Percentiles rank a stretch among this genome's conserved stretches.
These are phyloP conservation scores for Trissolcus brochymenae DNA, from an alignment of 2,888 invertebrate genomes.

Conservation along the genomic window DNA sequence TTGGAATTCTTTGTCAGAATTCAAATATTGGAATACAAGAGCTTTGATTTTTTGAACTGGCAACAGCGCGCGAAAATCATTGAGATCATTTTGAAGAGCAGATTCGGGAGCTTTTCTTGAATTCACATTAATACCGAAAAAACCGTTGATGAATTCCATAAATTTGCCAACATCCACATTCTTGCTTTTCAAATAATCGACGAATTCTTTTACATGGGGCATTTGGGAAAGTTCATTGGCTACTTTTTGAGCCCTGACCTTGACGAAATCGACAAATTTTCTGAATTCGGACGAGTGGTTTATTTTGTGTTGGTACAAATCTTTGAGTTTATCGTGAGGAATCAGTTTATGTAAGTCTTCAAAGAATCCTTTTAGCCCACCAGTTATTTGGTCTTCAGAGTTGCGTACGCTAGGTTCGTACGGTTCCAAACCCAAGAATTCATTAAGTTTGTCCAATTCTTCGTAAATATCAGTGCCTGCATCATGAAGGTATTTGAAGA, in stretches of 20 bases:
- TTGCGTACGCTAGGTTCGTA: background rate
- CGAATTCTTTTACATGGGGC: constrained; percentile 24
- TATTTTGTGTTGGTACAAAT: constrained; percentile 66
- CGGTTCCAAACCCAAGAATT: background rate
- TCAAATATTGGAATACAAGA: constrained; percentile 58
- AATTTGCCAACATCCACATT: constrained; percentile 60
- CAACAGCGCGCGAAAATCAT: constrained; percentile 7
- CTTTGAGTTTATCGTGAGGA: constrained; percentile 38
- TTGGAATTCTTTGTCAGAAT: constrained; percentile 65
- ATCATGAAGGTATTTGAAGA: constrained; percentile 29
- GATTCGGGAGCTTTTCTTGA: background rate
- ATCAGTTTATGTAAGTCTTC: constrained; percentile 7
- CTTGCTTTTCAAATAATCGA: constrained; percentile 52
- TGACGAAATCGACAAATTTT: constrained; percentile 61
- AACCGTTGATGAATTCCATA: constrained; percentile 7
- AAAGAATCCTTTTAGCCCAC: constrained; percentile 14
- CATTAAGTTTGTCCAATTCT: too few species aligned
- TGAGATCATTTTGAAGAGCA: constrained; percentile 56
- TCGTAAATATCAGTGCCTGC: constrained; percentile 52
- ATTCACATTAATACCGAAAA: constrained; percentile 5
- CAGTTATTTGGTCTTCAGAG: background rate
- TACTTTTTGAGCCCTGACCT: constrained; percentile 60
- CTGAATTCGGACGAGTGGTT: constrained; percentile 63
- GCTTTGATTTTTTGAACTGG: constrained; percentile 2
- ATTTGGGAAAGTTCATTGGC: constrained; percentile 48